These are phyloP conservation scores for Megalops atlanticus DNA, from an alignment of 2,113 vertebrate genomes.

Conservation along the genomic window DNA sequence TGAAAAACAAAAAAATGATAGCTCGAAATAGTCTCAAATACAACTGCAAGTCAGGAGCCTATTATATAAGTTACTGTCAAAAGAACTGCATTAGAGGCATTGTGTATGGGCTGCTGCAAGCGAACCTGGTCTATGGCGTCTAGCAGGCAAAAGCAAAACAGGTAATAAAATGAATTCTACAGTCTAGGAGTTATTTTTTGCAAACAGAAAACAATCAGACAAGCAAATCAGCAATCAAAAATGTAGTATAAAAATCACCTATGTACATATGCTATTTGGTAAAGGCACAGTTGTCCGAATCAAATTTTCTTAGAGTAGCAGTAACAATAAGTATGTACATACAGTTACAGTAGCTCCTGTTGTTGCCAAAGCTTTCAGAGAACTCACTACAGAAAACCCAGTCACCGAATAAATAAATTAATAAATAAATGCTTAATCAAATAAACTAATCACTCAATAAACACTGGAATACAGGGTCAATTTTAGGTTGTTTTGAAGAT, in stretches of 20 bases:
- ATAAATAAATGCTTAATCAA: conserved; percentile 68
- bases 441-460: conserved; percentile 71
- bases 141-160: conserved; percentile 17
- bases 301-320: conserved; percentile 44
- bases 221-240: conserved; percentile 61
- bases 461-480: conserved; percentile 42
- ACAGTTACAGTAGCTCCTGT: conserved; percentile 45
- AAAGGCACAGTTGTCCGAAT: conserved; percentile 74
- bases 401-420: conserved; percentile 72
- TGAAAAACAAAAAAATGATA: background rate
- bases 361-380: conserved; percentile 1
- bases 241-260: conserved; percentile 50
- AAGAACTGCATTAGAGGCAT: conserved; percentile 5
- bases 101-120: conserved; percentile 16
- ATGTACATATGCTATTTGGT: conserved; percentile 63
- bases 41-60: background rate
- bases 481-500: conserved; percentile 30
- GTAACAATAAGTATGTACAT: conserved; percentile 43
- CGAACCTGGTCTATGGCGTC: conserved; percentile 14
- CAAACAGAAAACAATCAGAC: conserved; percentile 41
- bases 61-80: background rate
- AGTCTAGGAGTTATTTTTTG: conserved; percentile 34
- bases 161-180: conserved; percentile 37
- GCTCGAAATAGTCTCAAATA: background rate
- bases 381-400: conserved; percentile 38